phyloP scores from a whole-genome alignment of 2,888 invertebrate species.

The Mimachlamys varia region DNA sequence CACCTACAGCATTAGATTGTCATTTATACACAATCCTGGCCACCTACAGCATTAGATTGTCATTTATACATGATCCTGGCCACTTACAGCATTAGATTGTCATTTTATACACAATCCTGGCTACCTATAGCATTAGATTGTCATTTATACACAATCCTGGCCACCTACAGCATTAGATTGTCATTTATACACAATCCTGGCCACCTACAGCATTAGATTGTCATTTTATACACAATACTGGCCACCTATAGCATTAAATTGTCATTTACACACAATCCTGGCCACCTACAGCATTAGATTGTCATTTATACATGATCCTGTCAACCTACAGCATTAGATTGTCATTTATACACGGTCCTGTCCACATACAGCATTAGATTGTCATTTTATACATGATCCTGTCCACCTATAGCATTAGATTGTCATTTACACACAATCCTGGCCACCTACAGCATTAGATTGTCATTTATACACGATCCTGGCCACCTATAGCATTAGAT shows the following conservation, averaged over 20 bases:
- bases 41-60: slow-evolving; percentile 78
- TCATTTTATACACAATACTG: too few relatives aligned
- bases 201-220: too few relatives aligned
- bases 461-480: slow-evolving; percentile 84
- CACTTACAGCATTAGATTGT: too few relatives aligned
- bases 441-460: slow-evolving; percentile 80
- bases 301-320: background rate
- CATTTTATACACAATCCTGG: too few relatives aligned
- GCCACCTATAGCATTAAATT: too few relatives aligned
- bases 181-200: background rate
- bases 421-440: slow-evolving; percentile 84
- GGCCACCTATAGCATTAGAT: slow-evolving; percentile 80
- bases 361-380: too few relatives aligned
- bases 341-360: too few relatives aligned
- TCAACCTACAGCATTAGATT: too few relatives aligned
- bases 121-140: too few relatives aligned
- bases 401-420: slow-evolving; percentile 80
- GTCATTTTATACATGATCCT: slow-evolving; percentile 83
- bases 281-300: slow-evolving; percentile 79
- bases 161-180: slow-evolving; percentile 79
- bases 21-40: slow-evolving; percentile 83
- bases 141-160: slow-evolving; percentile 84
- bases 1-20: too few relatives aligned
- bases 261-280: slow-evolving; percentile 84
- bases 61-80: background rate